These are phyloP conservation scores for Sylvicapra grimmia DNA, from an alignment of 2,113 vertebrate genomes.

Conservation along the genomic window DNA sequence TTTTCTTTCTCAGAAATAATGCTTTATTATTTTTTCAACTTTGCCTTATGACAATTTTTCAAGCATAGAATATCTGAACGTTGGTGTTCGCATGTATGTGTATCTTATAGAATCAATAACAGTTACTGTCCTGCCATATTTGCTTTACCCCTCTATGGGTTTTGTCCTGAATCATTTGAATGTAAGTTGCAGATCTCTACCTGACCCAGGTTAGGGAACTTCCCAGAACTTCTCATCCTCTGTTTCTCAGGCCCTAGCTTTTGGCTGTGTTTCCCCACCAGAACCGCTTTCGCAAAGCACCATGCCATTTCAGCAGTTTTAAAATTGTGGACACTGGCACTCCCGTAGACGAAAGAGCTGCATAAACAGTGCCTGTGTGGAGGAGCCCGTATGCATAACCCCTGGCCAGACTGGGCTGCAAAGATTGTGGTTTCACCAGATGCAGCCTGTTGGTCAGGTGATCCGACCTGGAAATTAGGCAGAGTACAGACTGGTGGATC, in stretches of 20 bases:
- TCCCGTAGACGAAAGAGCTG: not conserved
- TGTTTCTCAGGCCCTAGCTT: not conserved
- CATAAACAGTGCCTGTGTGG: fast-evolving
- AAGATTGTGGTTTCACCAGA: not conserved
- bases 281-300: not conserved
- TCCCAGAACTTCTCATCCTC: not conserved
- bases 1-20: not conserved
- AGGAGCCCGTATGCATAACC: not conserved
- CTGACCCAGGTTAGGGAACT: not conserved
- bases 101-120: too few species aligned
- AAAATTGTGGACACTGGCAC: not conserved
- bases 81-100: not conserved
- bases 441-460: too few species aligned
- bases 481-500: not conserved
- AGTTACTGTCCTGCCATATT: not conserved
- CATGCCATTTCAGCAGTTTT: fast-evolving
- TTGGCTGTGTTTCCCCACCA: not conserved
- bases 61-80: not conserved
- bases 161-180: not conserved
- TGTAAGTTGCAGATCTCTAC: not conserved
- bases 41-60: not conserved
- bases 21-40: not conserved
- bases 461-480: not conserved
- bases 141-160: not conserved
- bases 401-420: not conserved